Conservation (phyloP, 2,113 vertebrate genomes). For the Myiopsitta monachus region DNA sequence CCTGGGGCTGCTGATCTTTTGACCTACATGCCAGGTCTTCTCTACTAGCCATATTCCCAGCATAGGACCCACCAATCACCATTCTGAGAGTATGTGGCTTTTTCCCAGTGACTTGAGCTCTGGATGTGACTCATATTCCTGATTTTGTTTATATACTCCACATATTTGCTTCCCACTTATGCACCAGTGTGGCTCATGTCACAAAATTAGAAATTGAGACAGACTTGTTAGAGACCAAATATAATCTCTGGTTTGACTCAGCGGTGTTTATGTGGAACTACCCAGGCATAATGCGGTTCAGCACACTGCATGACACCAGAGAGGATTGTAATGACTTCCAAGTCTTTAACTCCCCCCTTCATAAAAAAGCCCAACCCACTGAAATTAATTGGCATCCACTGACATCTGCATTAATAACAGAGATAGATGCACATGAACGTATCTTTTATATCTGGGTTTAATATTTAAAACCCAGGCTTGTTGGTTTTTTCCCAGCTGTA, state of each 20-base stretch:
- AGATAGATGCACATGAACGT: background rate
- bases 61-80: background rate
- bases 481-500: background rate
- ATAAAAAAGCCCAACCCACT: background rate
- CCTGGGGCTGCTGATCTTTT: background rate
- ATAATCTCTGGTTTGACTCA: slow-evolving; percentile 46
- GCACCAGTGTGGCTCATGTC: slow-evolving; percentile 10
- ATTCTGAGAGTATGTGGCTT: background rate
- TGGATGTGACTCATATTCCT: slow-evolving; percentile 47
- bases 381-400: background rate
- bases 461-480: background rate
- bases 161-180: slow-evolving; percentile 34
- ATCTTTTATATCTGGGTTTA: background rate
- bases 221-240: slow-evolving; percentile 34
- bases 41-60: background rate
- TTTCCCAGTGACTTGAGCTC: background rate
- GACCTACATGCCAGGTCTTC: background rate
- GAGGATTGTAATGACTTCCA: background rate
- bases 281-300: background rate
- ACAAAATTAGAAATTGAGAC: slow-evolving; percentile 48
- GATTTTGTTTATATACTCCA: slow-evolving; percentile 34
- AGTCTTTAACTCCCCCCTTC: background rate
- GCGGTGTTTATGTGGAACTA: background rate
- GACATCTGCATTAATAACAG: background rate
- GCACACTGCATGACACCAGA: background rate